Percentiles rank a stretch among this genome's conserved stretches.
Evolutionary conservation across 2,888 invertebrate species (phyloP).

Genomic region (Linyphia triangularis): DNA sequence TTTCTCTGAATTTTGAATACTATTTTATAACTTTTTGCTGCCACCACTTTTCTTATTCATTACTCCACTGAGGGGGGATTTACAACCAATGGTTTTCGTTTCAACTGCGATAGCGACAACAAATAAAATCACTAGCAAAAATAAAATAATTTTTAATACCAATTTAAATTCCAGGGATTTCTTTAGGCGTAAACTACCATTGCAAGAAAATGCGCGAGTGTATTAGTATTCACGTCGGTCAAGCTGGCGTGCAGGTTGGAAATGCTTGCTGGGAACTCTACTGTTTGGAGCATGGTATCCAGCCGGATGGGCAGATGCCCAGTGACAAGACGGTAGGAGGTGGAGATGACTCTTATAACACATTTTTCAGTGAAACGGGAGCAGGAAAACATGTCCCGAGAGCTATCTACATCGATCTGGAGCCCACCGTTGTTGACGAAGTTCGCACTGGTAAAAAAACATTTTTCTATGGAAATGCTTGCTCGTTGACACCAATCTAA

Average conservation of each 20-base stretch:
- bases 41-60: no score
- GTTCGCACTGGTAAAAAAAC: constrained; percentile 78
- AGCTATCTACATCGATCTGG: constrained; percentile 91
- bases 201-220: constrained; percentile 80
- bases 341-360: constrained; percentile 82
- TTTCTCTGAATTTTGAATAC: no score
- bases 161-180: neutral
- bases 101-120: no score
- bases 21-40: no score
- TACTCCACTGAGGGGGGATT: no score
- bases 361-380: constrained; percentile 85
- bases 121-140: no score
- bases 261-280: constrained; percentile 79
- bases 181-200: neutral
- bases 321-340: constrained; percentile 93
- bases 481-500: no score
- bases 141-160: neutral
- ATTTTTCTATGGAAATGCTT: neutral
- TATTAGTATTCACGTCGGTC: constrained; percentile 81
- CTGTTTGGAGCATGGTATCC: constrained; percentile 81
- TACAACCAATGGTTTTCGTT: no score
- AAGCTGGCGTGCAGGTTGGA: constrained; percentile 79
- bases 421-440: constrained; percentile 88
- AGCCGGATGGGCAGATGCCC: constrained; percentile 90
- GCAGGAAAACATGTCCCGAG: constrained; percentile 93